phyloP scores from a whole-genome alignment of 2,888 invertebrate genomes.

The Morpho deidamia region DNA sequence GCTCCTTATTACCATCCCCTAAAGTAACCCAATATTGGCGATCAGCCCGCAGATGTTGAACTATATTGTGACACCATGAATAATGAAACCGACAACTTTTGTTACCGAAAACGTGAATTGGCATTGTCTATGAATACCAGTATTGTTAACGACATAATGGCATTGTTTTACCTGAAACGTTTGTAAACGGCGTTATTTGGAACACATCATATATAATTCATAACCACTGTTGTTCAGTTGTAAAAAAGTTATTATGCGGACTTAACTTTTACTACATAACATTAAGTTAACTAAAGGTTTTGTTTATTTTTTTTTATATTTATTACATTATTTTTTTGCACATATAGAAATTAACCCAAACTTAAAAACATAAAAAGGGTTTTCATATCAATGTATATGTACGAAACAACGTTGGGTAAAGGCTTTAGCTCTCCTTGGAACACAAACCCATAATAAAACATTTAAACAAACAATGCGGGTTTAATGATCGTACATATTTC shows the following conservation, averaged over 20 bases:
- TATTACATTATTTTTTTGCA: too few species aligned
- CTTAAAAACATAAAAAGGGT: too few species aligned
- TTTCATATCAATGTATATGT: too few species aligned
- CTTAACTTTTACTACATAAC: too few species aligned
- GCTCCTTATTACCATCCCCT: conserved; percentile 38
- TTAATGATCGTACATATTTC: too few species aligned
- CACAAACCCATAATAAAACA: too few species aligned
- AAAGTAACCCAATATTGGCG: conserved; percentile 25
- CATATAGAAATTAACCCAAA: too few species aligned
- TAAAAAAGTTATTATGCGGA: conserved; percentile 1
- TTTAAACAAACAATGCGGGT: too few species aligned
- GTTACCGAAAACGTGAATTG: conserved; percentile 37
- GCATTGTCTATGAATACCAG: conserved; percentile 41
- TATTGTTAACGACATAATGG: conserved; percentile 54
- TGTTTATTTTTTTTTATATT: too few species aligned
- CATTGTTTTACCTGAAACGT: conserved; percentile 49
- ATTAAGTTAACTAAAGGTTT: too few species aligned
- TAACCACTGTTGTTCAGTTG: conserved; percentile 1
- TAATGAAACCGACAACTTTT: conserved; percentile 46
- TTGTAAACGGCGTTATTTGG: conserved; percentile 26
- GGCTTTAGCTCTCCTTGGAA: too few species aligned
- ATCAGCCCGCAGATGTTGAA: conserved; percentile 45
- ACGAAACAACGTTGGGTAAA: too few species aligned
- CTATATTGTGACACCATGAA: conserved; percentile 47
- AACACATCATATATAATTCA: conserved; percentile 20